Evolutionary conservation across 2,113 vertebrate genomes (phyloP).

Genomic region (Mastomys natalensis): DNA sequence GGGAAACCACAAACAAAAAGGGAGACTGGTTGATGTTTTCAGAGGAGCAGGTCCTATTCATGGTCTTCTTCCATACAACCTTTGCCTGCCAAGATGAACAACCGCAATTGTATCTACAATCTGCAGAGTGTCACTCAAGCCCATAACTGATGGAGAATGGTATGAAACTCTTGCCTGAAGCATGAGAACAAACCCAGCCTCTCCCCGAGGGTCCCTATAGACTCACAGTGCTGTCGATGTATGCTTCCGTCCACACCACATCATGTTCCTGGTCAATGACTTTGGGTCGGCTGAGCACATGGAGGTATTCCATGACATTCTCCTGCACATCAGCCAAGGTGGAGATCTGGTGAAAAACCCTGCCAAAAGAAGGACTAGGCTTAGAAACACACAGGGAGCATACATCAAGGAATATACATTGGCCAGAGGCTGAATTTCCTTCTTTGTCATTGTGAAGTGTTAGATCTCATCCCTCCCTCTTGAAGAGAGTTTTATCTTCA

Average conservation of each 20-base stretch:
- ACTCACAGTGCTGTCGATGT: constrained; percentile 99
- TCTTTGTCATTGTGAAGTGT: constrained; percentile 18
- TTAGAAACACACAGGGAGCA: neutral
- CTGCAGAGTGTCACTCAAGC: neutral
- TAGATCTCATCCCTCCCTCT: neutral
- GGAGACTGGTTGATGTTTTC: neutral
- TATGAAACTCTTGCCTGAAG: neutral
- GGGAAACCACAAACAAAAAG: neutral
- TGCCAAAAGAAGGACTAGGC: constrained; percentile 76
- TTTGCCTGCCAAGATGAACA: neutral
- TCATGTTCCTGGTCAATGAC: constrained; percentile 99
- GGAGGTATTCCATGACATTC: constrained; percentile 99
- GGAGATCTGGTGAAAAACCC: constrained; percentile 99
- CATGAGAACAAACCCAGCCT: neutral
- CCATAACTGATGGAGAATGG: neutral
- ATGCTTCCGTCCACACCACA: constrained; percentile 98
- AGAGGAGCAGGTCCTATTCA: neutral
- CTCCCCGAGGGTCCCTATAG: neutral
- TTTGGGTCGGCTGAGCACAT: constrained; percentile 98
- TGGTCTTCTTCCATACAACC: neutral
- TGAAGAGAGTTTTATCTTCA: neutral
- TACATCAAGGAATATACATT: neutral
- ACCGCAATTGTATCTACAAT: neutral
- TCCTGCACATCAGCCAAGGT: constrained; percentile 98
- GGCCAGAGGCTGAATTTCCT: neutral